Evolutionary conservation across 1,140 invertebrate genomes (phyloP).

Genomic region (Papilio dardanus): DNA sequence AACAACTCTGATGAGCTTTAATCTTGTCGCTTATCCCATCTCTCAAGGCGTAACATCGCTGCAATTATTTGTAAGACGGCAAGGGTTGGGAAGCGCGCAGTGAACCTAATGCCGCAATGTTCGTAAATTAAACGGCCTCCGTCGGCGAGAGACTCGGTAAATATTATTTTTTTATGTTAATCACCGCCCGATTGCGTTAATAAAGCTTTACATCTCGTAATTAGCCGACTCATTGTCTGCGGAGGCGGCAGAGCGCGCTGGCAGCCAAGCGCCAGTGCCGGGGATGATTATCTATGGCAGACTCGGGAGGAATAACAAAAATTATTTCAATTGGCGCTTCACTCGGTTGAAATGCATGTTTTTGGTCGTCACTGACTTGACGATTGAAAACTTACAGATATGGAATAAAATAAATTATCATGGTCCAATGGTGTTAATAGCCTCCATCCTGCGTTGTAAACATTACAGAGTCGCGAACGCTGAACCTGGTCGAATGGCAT

Average conservation of each 20-base stretch:
- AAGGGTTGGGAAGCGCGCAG: constrained; percentile 69
- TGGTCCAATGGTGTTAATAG: background rate
- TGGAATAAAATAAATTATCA: background rate
- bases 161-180: constrained; percentile 83
- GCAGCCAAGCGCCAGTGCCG: constrained; percentile 38
- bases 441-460: background rate
- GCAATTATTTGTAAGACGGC: constrained; percentile 76
- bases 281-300: constrained; percentile 52
- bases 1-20: constrained; percentile 71
- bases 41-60: constrained; percentile 69
- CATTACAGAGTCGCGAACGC: background rate
- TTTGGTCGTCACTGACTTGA: background rate
- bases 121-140: constrained; percentile 76
- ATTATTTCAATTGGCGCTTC: constrained; percentile 38
- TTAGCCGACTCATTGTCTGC: constrained; percentile 76
- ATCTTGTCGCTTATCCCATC: constrained; percentile 75
- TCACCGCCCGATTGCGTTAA: constrained; percentile 78
- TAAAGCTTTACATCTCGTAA: constrained; percentile 81
- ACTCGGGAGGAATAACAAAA: constrained; percentile 24
- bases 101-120: constrained; percentile 77
- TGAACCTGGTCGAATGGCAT: background rate
- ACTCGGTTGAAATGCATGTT: background rate
- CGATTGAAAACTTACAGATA: background rate
- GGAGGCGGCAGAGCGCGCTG: constrained; percentile 51
- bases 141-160: constrained; percentile 62